These are phyloP conservation scores for Capreolus pygargus DNA, from an alignment of 2,113 vertebrate genomes.

Conservation along the genomic window DNA sequence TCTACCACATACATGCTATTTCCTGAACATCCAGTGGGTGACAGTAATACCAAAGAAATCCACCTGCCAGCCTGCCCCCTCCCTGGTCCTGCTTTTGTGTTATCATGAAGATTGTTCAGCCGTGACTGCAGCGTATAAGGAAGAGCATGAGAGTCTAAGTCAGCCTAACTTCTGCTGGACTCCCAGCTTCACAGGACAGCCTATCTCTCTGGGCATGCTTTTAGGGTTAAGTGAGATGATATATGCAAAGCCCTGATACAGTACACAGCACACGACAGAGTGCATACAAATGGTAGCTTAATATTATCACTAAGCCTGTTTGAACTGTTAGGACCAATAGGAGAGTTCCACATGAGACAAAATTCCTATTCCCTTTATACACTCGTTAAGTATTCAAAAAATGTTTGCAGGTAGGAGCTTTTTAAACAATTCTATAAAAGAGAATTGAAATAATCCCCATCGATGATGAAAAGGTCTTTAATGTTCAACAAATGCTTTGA, in stretches of 20 bases:
- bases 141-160: neutral
- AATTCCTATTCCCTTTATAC: neutral
- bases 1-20: neutral
- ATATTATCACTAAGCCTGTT: neutral
- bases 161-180: neutral
- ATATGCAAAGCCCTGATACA: neutral
- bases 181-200: neutral
- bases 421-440: neutral
- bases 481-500: neutral
- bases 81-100: neutral
- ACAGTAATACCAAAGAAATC: neutral
- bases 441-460: neutral
- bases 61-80: neutral
- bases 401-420: neutral
- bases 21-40: slow-evolving; percentile 15
- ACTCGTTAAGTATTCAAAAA: neutral
- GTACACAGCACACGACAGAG: neutral
- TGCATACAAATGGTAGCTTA: neutral
- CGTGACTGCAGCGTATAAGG: neutral
- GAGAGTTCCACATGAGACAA: neutral
- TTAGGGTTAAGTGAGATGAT: neutral
- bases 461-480: neutral
- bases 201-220: neutral
- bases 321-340: neutral
- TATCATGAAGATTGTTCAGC: accelerated